Evolutionary conservation across 1,140 invertebrate species (phyloP), one percentile per base, ranked within the genome.

Genomic region (Zaprionus africanus): DNA sequence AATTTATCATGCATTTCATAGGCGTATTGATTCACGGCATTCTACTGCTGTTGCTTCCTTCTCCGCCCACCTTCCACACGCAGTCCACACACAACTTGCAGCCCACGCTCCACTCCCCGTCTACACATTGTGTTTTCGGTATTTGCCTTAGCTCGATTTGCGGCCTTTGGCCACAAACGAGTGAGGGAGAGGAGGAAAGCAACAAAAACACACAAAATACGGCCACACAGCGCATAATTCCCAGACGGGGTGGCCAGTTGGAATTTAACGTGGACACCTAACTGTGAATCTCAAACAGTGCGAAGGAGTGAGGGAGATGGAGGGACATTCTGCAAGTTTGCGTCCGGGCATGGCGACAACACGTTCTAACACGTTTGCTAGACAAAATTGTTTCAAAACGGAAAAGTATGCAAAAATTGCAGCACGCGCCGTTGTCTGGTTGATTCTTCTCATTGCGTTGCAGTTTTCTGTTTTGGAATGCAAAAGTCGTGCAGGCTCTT

Each of bases 161-260:
- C 62, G 49, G 62, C 57, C 62, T 77, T 76, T 70, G 61, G 65
- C 62, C 76, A 77, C 76, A 81, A 68, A 68, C 74, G 58, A 75
- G 78, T 56, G 28, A 2, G 28, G 2, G 7, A 31, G 31, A 34
- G 76, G 63, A 64, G 57, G 60, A 65, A 70, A 57, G 60, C 64
- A 74, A 76, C 76, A 76, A 81, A 81, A 59, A 46, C 41, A 46
- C 41, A 46, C 41, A 46, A 46, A 46, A 46, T 78, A 71, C 57
- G 70, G 72, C 75, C 72, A 67, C 59, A 62, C 73, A 67, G 67
- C 76, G 68, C 72, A 76, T 73, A 83, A 83, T 83, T 81, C 76
- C 78, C 79, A 81, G 71, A 81, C 76, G 57, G 79, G 79, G 79
- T 62, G 70, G 71, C 38, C 61, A 53, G 19, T 53, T 46, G 74